These are phyloP conservation scores for Cydia amplana DNA, from an alignment of 1,140 invertebrate species.

Conservation along the genomic window DNA sequence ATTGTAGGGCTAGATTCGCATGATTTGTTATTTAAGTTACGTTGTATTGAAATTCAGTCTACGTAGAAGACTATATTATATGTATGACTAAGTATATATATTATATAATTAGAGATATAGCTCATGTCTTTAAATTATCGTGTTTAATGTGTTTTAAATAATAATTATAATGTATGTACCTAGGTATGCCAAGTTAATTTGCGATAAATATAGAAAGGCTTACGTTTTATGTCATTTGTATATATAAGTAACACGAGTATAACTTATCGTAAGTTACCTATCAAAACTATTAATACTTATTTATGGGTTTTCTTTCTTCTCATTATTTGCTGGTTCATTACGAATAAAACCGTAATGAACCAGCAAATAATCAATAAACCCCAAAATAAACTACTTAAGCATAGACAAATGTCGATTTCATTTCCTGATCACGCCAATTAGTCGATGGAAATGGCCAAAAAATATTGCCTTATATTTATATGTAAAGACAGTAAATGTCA, in stretches of 20 bases:
- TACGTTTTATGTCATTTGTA: too few relatives aligned
- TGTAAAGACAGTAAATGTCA: constrained; percentile 22
- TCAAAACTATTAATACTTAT: background rate
- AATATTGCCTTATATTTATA: constrained; percentile 22
- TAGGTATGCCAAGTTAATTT: too few relatives aligned
- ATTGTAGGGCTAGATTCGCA: constrained; percentile 2
- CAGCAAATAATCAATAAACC: constrained; percentile 27
- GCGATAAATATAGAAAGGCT: too few relatives aligned
- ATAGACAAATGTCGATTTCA: constrained; percentile 24
- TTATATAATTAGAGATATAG: too few relatives aligned
- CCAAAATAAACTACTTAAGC: constrained; percentile 24
- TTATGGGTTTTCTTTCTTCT: background rate
- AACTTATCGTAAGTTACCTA: background rate
- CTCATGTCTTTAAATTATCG: too few relatives aligned
- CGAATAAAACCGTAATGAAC: too few relatives aligned
- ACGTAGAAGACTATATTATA: background rate
- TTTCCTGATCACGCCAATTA: constrained; percentile 30
- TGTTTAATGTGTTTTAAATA: too few relatives aligned
- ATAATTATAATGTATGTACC: too few relatives aligned
- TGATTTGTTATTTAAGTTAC: constrained; percentile 14
- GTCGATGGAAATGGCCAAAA: constrained; percentile 15
- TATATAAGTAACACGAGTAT: too few relatives aligned
- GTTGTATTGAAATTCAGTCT: constrained; percentile 7
- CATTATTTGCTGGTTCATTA: too few relatives aligned
- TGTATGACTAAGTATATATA: too few relatives aligned